These are phyloP conservation scores for Acromyrmex heyeri DNA, from an alignment of 1,140 invertebrate genomes.

Conservation along the genomic window DNA sequence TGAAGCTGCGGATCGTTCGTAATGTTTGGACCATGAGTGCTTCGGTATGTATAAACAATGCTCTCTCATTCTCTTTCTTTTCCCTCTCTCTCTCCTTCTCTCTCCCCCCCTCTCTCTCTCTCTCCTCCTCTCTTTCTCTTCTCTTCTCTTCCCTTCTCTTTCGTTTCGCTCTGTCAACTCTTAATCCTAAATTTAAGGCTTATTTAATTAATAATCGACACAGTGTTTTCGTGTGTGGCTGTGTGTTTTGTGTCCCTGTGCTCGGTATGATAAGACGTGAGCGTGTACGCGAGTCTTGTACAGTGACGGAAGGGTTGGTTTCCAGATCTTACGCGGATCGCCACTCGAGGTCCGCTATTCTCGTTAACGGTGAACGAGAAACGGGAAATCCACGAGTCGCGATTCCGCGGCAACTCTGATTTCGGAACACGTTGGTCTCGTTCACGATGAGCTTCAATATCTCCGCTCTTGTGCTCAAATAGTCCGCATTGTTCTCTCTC, in stretches of 20 bases:
- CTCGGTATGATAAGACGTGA: conserved; percentile 65
- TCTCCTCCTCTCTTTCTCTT: background rate
- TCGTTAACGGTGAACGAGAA: background rate
- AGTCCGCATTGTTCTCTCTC: background rate
- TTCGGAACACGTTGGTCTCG: conserved; percentile 24
- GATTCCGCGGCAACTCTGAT: background rate
- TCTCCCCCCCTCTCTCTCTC: background rate
- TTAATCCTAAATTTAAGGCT: conserved; percentile 81
- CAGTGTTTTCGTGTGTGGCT: conserved; percentile 69
- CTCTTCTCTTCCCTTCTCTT: conserved; percentile 28
- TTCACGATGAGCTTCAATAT: conserved; percentile 60
- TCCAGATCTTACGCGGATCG: conserved; percentile 14
- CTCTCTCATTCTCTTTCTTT: conserved; percentile 4
- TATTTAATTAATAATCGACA: conserved; percentile 81
- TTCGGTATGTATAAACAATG: conserved; percentile 35
- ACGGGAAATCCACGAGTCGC: background rate
- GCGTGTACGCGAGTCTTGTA: conserved; percentile 29
- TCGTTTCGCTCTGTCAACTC: conserved; percentile 46
- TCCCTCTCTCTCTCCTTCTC: background rate
- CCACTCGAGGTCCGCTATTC: no score
- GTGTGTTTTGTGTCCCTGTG: conserved; percentile 72
- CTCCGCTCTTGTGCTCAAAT: background rate
- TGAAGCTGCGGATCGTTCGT: background rate
- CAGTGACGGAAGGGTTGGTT: conserved; percentile 7
- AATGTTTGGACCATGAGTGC: conserved; percentile 22